These are phyloP conservation scores for Craseonycteris thonglongyai DNA, from an alignment of 2,113 vertebrate species.

Conservation along the genomic window DNA sequence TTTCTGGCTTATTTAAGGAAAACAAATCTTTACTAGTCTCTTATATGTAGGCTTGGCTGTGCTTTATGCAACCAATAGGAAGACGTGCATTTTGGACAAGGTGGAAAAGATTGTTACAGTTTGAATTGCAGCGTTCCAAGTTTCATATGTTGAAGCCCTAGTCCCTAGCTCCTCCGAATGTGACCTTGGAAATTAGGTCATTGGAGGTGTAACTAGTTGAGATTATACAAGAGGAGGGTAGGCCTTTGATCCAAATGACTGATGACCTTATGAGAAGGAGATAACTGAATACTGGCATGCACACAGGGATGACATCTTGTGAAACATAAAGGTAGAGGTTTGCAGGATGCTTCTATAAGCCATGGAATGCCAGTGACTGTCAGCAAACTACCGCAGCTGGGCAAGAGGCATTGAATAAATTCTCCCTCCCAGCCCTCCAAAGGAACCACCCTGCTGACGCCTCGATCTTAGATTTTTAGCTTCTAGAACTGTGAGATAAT, in stretches of 20 bases:
- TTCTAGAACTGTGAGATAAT: neutral
- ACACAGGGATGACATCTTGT: fast-evolving
- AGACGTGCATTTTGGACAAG: conserved; percentile 18
- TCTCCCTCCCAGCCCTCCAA: neutral
- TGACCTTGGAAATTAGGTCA: neutral
- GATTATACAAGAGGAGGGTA: neutral
- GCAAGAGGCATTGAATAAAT: neutral
- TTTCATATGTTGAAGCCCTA: neutral
- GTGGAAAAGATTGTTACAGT: neutral
- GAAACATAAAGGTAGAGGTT: neutral
- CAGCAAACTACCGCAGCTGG: neutral
- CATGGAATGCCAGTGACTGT: neutral
- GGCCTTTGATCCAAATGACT: neutral
- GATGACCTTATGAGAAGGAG: neutral
- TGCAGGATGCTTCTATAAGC: neutral
- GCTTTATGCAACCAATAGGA: conserved; percentile 58
- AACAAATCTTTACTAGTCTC: conserved; percentile 51
- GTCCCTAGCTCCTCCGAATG: neutral
- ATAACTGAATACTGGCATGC: neutral
- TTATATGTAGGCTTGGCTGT: conserved; percentile 55
- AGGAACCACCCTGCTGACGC: neutral
- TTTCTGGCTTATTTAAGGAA: conserved; percentile 53
- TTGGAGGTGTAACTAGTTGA: neutral
- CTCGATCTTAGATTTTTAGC: neutral
- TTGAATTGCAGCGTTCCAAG: neutral